These are phyloP conservation scores for Julus scandinavius DNA, from an alignment of 2,888 invertebrate species.

Conservation along the genomic window DNA sequence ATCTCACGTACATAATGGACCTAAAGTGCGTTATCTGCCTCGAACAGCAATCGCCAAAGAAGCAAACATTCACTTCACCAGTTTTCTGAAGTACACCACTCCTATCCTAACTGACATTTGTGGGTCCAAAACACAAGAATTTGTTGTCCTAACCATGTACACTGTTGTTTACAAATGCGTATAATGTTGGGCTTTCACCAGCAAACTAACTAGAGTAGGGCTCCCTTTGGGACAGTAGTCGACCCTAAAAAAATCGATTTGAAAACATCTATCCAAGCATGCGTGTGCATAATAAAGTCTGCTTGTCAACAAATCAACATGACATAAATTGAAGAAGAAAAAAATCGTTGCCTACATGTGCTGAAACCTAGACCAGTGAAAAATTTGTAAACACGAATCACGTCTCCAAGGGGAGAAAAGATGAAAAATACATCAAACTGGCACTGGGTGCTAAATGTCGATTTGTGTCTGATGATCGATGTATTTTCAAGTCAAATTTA, in stretches of 20 bases:
- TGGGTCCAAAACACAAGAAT: neutral
- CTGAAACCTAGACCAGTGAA: neutral
- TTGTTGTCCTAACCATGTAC: neutral
- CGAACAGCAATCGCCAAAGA: neutral
- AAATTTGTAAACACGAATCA: constrained; percentile 15
- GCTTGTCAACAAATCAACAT: constrained; percentile 20
- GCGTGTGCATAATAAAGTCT: constrained; percentile 39
- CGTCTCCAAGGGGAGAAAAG: neutral
- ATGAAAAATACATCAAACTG: neutral
- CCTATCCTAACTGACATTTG: neutral
- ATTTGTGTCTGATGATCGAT: neutral
- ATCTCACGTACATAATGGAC: constrained; percentile 16
- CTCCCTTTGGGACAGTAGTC: constrained; percentile 14
- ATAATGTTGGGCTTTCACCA: neutral
- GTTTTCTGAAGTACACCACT: neutral
- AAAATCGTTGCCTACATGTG: neutral
- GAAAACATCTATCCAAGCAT: constrained; percentile 33
- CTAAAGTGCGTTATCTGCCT: constrained; percentile 38
- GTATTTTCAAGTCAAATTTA: constrained; percentile 19
- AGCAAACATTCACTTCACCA: constrained; percentile 9
- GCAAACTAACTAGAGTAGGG: neutral
- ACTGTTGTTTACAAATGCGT: neutral
- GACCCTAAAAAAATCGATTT: constrained; percentile 20
- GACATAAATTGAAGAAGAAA: neutral
- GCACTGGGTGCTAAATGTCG: neutral